These are phyloP conservation scores for Chymomyza costata DNA, from an alignment of 1,140 invertebrate genomes.

Conservation along the genomic window DNA sequence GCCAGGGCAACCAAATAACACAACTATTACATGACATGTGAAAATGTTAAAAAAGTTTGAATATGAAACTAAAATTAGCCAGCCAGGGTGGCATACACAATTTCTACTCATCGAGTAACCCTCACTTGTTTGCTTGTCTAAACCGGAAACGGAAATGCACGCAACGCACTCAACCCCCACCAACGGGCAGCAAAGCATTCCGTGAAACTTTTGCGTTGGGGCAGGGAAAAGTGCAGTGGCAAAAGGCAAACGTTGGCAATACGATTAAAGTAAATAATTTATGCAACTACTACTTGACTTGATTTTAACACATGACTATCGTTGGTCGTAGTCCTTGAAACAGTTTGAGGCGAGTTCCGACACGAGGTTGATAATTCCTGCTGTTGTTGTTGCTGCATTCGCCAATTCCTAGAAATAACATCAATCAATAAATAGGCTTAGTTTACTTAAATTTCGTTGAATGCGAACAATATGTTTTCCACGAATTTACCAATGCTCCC, in stretches of 20 bases:
- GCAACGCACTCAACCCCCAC: constrained; percentile 15
- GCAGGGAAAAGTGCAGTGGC: neutral
- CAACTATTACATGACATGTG: constrained; percentile 3
- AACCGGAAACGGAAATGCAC: constrained; percentile 41
- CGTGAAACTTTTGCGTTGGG: too few relatives aligned
- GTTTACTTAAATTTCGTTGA: constrained; percentile 33
- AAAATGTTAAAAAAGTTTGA: constrained; percentile 50
- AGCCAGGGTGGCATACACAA: constrained; percentile 52
- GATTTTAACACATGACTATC: neutral
- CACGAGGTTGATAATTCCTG: too few relatives aligned
- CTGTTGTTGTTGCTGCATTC: too few relatives aligned
- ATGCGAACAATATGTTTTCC: constrained; percentile 41
- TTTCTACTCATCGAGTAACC: constrained; percentile 5
- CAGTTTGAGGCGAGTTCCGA: neutral
- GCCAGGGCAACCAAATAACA: too few relatives aligned
- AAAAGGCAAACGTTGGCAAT: constrained; percentile 9
- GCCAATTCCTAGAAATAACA: constrained; percentile 31
- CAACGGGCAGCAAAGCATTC: too few relatives aligned
- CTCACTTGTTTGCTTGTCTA: constrained; percentile 11
- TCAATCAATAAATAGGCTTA: constrained; percentile 44
- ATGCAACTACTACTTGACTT: constrained; percentile 1
- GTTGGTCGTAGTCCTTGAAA: too few relatives aligned
- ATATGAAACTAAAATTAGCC: constrained; percentile 65
- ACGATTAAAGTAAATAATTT: constrained; percentile 35
- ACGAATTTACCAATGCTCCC: constrained; percentile 37